Evolutionary conservation across 2,113 vertebrate genomes (phyloP).

Genomic region (Gasterosteus nipponicus): DNA sequence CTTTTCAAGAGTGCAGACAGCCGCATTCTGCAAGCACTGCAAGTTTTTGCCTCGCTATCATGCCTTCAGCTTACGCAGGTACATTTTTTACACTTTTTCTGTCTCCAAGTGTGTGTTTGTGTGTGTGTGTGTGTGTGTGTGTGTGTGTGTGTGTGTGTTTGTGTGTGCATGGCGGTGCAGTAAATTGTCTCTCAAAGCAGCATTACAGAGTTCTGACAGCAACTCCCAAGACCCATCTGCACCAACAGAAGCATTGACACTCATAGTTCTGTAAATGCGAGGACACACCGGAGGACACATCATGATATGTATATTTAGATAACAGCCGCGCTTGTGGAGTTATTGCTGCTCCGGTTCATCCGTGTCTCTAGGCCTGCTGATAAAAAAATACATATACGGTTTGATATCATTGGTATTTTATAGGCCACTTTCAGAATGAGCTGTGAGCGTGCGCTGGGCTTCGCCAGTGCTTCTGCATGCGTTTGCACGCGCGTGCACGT

Average conservation of each 20-base stretch:
- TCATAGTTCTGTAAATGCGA: constrained; percentile 15
- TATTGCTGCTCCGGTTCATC: constrained; percentile 73
- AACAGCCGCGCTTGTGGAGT: constrained; percentile 5
- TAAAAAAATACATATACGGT: constrained; percentile 51
- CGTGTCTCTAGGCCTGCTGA: constrained; percentile 61
- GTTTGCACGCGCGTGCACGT: background rate
- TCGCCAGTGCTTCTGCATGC: constrained; percentile 5
- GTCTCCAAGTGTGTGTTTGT: constrained; percentile 10
- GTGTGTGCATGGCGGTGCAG: constrained; percentile 34
- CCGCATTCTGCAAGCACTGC: constrained; percentile 33
- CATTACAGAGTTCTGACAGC: constrained; percentile 56
- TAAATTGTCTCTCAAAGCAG: constrained; percentile 47
- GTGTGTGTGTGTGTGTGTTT: constrained; percentile 16
- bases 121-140: constrained; percentile 27
- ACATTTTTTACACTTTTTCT: constrained; percentile 18
- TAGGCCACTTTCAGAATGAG: constrained; percentile 66
- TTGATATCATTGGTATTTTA: constrained; percentile 76
- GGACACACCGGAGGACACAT: constrained; percentile 1
- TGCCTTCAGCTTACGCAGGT: constrained; percentile 27
- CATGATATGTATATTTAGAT: background rate
- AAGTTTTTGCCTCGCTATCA: constrained; percentile 18
- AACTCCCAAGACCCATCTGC: constrained; percentile 37
- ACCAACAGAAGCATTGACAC: background rate
- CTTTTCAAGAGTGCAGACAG: constrained; percentile 31
- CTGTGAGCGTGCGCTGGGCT: constrained; percentile 31